These are phyloP conservation scores for Triplophysa dalaica DNA, from an alignment of 2,113 vertebrate species.

Conservation along the genomic window DNA sequence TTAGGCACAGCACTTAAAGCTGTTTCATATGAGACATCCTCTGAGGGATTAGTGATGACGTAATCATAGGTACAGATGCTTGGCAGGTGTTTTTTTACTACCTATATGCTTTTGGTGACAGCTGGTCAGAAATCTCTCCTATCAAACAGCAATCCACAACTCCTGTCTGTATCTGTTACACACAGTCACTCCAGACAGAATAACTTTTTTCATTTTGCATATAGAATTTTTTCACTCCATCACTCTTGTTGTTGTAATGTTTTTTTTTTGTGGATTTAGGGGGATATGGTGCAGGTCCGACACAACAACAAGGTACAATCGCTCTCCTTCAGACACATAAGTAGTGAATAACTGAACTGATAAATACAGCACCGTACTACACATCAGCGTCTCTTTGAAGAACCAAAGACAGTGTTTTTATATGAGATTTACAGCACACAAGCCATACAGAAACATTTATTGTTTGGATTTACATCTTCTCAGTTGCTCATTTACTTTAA, in stretches of 20 bases:
- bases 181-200: neutral
- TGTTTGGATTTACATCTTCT: too few relatives aligned
- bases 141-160: neutral
- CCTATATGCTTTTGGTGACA: conserved; percentile 7
- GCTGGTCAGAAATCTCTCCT: neutral
- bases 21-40: neutral
- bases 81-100: neutral
- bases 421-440: too few relatives aligned
- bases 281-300: conserved; percentile 68
- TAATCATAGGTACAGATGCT: neutral
- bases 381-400: too few relatives aligned
- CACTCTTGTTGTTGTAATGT: neutral
- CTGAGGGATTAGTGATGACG: neutral
- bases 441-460: too few relatives aligned
- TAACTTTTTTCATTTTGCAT: neutral
- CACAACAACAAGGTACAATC: conserved; percentile 74
- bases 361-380: too few relatives aligned
- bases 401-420: too few relatives aligned
- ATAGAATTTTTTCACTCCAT: neutral
- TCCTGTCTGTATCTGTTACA: too few relatives aligned
- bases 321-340: neutral
- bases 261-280: conserved; percentile 57
- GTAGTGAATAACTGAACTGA: too few relatives aligned
- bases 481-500: too few relatives aligned
- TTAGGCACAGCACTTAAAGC: neutral